phyloP scores from a whole-genome alignment of 2,113 vertebrate genomes.

The Archilochus colubris region DNA sequence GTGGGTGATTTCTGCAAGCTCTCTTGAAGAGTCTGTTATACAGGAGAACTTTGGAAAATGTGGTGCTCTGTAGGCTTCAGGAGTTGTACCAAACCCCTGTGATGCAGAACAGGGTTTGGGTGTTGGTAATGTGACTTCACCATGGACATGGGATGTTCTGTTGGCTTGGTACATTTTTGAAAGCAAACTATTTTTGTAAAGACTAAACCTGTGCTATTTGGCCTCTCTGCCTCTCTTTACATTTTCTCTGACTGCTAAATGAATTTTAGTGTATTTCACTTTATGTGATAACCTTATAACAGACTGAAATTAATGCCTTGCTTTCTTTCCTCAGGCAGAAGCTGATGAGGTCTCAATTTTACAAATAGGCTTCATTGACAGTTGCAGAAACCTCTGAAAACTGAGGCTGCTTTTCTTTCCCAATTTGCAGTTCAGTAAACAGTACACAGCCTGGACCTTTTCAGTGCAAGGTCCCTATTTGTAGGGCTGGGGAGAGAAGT shows the following conservation, averaged over 20 bases:
- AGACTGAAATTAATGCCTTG: neutral
- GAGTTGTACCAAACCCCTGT: no score
- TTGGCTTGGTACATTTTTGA: neutral
- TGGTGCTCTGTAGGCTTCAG: neutral
- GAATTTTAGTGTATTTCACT: constrained; percentile 12
- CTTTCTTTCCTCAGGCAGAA: neutral
- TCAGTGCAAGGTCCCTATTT: neutral
- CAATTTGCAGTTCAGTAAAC: neutral
- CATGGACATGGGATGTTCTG: accelerated
- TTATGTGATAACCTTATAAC: neutral
- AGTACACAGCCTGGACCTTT: neutral
- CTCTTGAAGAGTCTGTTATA: neutral
- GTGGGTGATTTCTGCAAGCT: neutral
- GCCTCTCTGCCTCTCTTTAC: neutral
- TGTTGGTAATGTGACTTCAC: neutral
- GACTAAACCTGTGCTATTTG: neutral
- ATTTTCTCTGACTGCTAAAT: neutral
- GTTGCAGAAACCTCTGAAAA: neutral
- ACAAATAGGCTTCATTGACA: neutral
- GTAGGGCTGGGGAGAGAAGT: neutral
- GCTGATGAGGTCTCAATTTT: constrained; percentile 28
- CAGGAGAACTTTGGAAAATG: neutral
- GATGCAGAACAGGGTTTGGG: neutral
- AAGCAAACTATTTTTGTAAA: neutral
- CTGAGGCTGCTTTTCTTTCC: neutral